These are phyloP conservation scores for Phaedon cochleariae DNA, from an alignment of 2,888 invertebrate genomes.

Conservation along the genomic window DNA sequence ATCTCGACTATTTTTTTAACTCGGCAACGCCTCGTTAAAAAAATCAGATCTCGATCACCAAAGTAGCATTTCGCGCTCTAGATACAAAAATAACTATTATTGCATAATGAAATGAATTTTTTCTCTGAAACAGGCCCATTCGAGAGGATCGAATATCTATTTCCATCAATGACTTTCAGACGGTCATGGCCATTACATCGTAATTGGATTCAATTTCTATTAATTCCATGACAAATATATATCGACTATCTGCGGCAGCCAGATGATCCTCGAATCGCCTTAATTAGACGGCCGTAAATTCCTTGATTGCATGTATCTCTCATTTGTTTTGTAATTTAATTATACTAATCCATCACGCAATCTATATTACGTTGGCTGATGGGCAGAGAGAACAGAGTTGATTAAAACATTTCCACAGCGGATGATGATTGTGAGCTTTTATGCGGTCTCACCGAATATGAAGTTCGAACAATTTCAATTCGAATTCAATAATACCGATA, in stretches of 20 bases:
- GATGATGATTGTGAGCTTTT: conserved; percentile 1
- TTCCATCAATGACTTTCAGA: conserved; percentile 20
- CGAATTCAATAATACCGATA: too few species aligned
- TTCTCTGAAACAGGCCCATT: too few species aligned
- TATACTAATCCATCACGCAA: conserved; percentile 21
- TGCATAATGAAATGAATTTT: too few species aligned
- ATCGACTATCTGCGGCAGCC: neutral
- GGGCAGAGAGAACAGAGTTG: neutral
- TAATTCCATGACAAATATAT: conserved; percentile 24
- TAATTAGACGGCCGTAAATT: conserved; percentile 24
- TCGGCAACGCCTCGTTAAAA: too few species aligned
- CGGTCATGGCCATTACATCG: conserved; percentile 26
- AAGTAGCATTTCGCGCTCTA: too few species aligned
- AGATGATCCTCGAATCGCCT: conserved; percentile 14
- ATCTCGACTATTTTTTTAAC: too few species aligned
- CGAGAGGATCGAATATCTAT: too few species aligned
- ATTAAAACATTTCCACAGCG: conserved; percentile 19
- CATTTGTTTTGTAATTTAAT: conserved; percentile 30
- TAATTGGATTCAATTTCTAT: conserved; percentile 29
- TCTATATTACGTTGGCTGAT: too few species aligned
- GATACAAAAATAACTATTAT: too few species aligned
- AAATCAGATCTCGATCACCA: too few species aligned
- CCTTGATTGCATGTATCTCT: conserved; percentile 21
- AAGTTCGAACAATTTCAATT: too few species aligned
- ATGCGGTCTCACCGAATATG: too few species aligned